Conservation (phyloP, 2,888 invertebrate species). For the Nezara viridula region DNA sequence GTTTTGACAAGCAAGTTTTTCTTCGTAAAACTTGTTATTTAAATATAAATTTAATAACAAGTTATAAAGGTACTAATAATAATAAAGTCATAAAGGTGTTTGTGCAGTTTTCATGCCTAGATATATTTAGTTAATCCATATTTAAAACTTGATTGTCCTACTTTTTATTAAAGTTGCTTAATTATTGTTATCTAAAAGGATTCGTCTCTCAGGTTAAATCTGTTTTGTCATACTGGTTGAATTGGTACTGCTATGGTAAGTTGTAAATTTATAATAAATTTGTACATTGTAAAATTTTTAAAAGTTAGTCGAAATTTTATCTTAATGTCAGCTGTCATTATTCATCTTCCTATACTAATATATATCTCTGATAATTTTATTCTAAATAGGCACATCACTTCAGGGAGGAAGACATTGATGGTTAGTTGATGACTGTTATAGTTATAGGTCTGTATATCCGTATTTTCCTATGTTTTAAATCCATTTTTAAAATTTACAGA, state of each 20-base stretch:
- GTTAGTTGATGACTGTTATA: too few species aligned
- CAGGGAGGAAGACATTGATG: slow-evolving; percentile 95
- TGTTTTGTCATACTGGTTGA: background rate
- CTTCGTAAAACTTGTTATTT: too few species aligned
- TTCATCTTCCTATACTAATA: background rate
- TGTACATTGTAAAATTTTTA: too few species aligned
- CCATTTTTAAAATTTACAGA: slow-evolving; percentile 72
- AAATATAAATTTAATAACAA: too few species aligned
- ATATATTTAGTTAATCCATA: background rate
- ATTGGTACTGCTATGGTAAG: background rate
- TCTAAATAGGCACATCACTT: slow-evolving; percentile 89
- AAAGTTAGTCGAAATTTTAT: too few species aligned
- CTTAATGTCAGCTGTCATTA: too few species aligned
- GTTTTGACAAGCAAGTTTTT: background rate
- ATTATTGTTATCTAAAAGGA: background rate
- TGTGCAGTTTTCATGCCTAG: background rate
- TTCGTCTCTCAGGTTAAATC: background rate
- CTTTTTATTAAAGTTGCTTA: background rate
- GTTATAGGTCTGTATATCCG: background rate
- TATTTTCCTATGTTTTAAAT: slow-evolving; percentile 2
- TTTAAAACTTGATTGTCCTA: background rate
- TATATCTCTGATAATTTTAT: slow-evolving; percentile 57
- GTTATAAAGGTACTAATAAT: too few species aligned
- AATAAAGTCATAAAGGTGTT: background rate
- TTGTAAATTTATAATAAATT: background rate